phyloP scores from a whole-genome alignment of 2,113 vertebrate species.

The Lipophrys pholis region DNA sequence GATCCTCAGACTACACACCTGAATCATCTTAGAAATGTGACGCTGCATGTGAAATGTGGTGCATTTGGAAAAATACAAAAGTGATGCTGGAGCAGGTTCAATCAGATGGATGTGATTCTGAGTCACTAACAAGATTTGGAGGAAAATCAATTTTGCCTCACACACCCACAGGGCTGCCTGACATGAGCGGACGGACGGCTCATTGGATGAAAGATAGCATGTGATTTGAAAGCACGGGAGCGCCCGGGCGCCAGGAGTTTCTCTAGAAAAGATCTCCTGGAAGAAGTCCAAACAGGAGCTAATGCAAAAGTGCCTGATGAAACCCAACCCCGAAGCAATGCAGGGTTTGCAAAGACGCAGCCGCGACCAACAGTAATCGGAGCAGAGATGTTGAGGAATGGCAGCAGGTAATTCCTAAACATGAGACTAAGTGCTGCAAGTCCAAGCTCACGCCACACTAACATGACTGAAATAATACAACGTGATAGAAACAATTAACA shows the following conservation, averaged over 20 bases:
- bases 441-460: background rate
- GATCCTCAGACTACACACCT: background rate
- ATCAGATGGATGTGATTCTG: background rate
- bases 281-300: constrained; percentile 46
- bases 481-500: too few species aligned
- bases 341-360: constrained; percentile 22
- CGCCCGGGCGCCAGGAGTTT: constrained; percentile 15
- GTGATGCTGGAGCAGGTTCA: background rate
- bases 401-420: constrained; percentile 2
- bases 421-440: constrained; percentile 11
- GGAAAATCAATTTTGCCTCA: constrained; percentile 11
- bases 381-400: constrained; percentile 9
- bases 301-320: constrained; percentile 44
- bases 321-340: constrained; percentile 44
- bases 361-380: constrained; percentile 25
- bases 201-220: constrained; percentile 24
- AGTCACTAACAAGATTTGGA: background rate
- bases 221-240: constrained; percentile 3
- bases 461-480: background rate
- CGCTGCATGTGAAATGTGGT: background rate
- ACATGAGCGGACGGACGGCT: constrained; percentile 14
- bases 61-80: background rate
- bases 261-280: constrained; percentile 43
- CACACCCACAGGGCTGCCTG: constrained; percentile 1
- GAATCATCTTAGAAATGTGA: background rate